Evolutionary conservation across 2,888 invertebrate species (phyloP).

Genomic region (Zaprionus lineosus): DNA sequence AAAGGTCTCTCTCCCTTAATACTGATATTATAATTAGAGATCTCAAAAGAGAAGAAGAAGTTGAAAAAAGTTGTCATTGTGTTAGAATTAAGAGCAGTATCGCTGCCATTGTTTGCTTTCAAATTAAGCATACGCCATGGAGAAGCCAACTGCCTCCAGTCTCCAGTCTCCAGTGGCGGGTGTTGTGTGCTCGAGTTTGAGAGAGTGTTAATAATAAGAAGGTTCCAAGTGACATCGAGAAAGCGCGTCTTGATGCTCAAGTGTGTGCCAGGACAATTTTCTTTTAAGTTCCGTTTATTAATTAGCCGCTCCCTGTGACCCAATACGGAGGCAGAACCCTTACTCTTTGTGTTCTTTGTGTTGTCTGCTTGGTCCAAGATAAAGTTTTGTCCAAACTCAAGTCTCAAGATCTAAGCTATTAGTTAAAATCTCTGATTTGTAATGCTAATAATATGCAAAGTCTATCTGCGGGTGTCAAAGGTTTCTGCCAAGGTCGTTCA

Average conservation of each 20-base stretch:
- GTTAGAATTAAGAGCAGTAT: conserved; percentile 65
- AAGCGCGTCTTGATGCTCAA: background rate
- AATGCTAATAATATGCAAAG: conserved; percentile 50
- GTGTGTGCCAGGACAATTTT: too few species aligned
- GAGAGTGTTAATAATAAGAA: conserved; percentile 7
- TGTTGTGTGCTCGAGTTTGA: conserved; percentile 46
- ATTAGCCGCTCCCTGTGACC: conserved; percentile 8
- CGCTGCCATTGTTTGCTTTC: conserved; percentile 37
- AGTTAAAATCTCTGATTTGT: too few species aligned
- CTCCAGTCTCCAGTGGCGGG: too few species aligned
- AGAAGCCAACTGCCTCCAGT: conserved; percentile 52
- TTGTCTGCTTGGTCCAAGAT: too few species aligned
- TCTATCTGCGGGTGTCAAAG: conserved; percentile 24
- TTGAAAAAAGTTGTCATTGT: conserved; percentile 60
- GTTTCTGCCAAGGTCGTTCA: conserved; percentile 47
- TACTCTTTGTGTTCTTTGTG: too few species aligned
- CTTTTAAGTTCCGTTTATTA: background rate
- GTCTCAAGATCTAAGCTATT: too few species aligned
- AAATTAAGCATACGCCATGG: conserved; percentile 61
- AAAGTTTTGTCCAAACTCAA: too few species aligned
- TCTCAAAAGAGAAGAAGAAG: conserved; percentile 21
- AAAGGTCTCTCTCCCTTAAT: conserved; percentile 59
- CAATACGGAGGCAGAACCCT: too few species aligned
- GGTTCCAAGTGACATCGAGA: conserved; percentile 11
- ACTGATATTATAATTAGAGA: conserved; percentile 18